phyloP scores from a whole-genome alignment of 2,113 vertebrate species.

The Saguinus imperator region DNA sequence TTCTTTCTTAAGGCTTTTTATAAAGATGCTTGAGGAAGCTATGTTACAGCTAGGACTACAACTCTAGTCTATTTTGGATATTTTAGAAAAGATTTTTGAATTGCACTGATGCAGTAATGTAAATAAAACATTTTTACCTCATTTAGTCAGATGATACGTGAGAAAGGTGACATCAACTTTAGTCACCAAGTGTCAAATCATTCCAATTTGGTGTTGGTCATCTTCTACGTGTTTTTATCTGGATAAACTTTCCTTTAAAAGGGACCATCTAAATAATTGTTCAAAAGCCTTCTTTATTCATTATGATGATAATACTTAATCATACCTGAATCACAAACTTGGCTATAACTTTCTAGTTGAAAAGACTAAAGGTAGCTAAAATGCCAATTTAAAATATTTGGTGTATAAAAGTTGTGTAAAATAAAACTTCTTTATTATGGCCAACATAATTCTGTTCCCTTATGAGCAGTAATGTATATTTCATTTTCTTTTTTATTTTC shows the following conservation, averaged over 20 bases:
- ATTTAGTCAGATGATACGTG: background rate
- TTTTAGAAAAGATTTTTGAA: constrained; percentile 14
- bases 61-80: background rate
- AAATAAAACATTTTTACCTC: background rate
- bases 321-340: background rate
- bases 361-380: background rate
- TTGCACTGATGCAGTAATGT: background rate
- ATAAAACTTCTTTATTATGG: background rate
- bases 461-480: background rate
- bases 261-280: background rate
- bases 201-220: background rate
- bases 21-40: background rate
- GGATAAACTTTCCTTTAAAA: background rate
- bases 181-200: background rate
- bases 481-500: background rate
- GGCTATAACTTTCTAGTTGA: background rate
- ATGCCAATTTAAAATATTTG: background rate
- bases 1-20: background rate
- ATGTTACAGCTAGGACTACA: background rate
- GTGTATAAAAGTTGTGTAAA: background rate
- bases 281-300: background rate
- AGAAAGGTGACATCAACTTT: background rate
- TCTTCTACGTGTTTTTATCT: background rate
- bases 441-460: background rate
- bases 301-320: background rate